Evolutionary conservation across 2,888 invertebrate genomes (phyloP).

Genomic region (Rhopalosiphum nymphaeae): DNA sequence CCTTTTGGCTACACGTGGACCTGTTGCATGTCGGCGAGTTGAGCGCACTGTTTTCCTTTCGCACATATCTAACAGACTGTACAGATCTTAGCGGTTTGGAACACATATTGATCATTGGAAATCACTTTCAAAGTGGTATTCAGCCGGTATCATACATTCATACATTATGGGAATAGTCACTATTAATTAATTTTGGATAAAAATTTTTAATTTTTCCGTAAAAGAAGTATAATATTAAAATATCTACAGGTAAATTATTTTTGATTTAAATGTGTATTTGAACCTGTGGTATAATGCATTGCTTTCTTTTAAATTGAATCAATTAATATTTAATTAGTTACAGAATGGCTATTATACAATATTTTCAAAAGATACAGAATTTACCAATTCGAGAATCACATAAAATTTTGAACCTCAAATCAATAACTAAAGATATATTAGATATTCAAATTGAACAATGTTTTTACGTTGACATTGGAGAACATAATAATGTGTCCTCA

Average conservation of each 20-base stretch:
- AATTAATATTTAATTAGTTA: conserved; percentile 10
- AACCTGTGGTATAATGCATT: background rate
- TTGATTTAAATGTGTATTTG: background rate
- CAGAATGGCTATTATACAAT: conserved; percentile 56
- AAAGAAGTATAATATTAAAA: background rate
- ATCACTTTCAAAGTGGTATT: background rate
- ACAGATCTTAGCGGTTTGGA: background rate
- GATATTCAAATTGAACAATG: conserved; percentile 76
- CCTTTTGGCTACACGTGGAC: background rate
- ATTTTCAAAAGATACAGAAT: conserved; percentile 34
- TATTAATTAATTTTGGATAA: background rate
- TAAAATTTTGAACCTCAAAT: conserved; percentile 36
- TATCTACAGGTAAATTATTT: conserved; percentile 34
- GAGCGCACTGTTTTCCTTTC: background rate
- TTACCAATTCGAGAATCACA: conserved; percentile 31
- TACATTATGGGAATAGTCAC: background rate
- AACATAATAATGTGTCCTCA: conserved; percentile 73
- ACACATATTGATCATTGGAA: background rate
- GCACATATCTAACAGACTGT: background rate
- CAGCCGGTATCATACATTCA: background rate
- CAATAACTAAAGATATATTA: background rate
- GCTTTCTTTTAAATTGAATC: background rate
- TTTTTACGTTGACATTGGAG: conserved; percentile 80
- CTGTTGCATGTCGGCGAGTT: background rate
- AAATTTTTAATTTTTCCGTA: background rate